Evolutionary conservation across 1,140 invertebrate species (phyloP).

Genomic region (Ostrea denselamellosa): DNA sequence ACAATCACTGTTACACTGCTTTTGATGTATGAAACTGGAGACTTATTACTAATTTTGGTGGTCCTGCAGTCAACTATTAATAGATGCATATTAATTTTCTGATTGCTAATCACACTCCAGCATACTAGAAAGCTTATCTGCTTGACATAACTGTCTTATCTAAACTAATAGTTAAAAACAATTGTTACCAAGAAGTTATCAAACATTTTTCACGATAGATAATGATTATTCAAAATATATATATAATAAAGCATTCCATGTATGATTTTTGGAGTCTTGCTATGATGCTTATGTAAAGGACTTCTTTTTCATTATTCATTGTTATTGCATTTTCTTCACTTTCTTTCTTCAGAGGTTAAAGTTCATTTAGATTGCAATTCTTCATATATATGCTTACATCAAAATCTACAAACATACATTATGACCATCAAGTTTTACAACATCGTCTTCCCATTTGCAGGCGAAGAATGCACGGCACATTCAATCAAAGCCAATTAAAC

Average conservation of each 20-base stretch:
- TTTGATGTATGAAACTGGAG: no score
- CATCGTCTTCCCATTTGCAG: constrained; percentile 56
- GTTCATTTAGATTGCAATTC: not conserved
- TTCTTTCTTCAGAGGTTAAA: not conserved
- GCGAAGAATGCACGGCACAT: constrained; percentile 65
- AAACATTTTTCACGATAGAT: not conserved
- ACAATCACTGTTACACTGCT: no score
- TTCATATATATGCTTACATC: not conserved
- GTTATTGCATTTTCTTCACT: not conserved
- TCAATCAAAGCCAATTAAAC: constrained; percentile 66
- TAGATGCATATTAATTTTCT: not conserved
- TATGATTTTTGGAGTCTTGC: no score
- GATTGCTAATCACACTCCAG: not conserved
- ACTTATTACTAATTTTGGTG: not conserved
- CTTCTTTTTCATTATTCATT: not conserved
- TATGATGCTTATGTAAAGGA: not conserved
- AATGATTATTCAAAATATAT: not conserved
- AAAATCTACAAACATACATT: not conserved
- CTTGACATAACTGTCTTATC: not conserved
- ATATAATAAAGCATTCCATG: no score
- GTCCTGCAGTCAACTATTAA: not conserved
- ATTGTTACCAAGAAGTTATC: not conserved
- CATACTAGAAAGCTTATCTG: not conserved
- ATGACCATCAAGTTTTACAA: not conserved
- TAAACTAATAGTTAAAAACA: not conserved